phyloP scores from a whole-genome alignment of 2,113 vertebrate genomes.

The Octodon degus region DNA sequence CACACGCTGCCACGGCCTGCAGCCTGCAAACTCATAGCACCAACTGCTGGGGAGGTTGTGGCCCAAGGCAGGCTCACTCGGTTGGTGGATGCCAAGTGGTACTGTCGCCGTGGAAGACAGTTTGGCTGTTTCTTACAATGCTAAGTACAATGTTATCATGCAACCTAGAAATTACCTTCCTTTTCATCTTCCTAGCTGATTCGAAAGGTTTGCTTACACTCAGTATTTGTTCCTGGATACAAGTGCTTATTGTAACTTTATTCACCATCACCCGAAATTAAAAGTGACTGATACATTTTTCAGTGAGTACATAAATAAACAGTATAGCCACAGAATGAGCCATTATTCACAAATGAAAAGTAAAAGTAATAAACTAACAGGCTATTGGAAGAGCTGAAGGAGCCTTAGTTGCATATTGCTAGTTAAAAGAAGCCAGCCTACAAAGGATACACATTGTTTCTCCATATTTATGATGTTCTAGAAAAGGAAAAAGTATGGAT shows the following conservation, averaged over 20 bases:
- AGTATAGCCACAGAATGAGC: neutral
- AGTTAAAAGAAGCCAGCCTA: neutral
- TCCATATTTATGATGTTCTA: neutral
- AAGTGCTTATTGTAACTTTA: neutral
- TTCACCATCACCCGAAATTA: neutral
- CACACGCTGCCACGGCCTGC: neutral
- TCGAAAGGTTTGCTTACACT: neutral
- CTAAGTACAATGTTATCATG: neutral
- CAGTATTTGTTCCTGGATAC: neutral
- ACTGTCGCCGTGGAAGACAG: neutral
- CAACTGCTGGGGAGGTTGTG: neutral
- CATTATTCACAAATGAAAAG: neutral
- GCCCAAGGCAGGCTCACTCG: neutral
- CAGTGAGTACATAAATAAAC: neutral
- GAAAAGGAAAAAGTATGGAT: neutral
- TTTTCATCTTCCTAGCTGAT: neutral
- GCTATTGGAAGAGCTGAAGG: neutral
- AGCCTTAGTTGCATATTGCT: neutral
- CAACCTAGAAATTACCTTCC: neutral
- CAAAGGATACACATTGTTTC: neutral
- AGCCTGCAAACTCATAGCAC: neutral
- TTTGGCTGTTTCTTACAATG: neutral
- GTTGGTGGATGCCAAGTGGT: neutral
- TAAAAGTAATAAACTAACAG: neutral
- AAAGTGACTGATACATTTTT: conserved; percentile 8